Base-by-base conservation (phyloP, 1,140 invertebrate species). In the Lepidostoma basale region DNA sequence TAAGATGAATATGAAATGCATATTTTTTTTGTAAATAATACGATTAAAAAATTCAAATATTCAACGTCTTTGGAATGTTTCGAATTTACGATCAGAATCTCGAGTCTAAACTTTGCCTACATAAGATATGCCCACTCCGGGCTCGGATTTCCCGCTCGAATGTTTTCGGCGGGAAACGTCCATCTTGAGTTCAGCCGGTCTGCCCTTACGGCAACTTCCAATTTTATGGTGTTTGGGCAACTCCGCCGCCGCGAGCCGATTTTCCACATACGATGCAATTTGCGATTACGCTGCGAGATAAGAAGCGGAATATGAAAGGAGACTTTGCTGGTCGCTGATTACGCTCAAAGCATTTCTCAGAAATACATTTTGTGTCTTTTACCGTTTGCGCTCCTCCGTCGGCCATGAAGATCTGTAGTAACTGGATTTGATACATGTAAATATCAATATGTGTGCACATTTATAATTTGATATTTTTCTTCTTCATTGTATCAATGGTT, bases 151-250 rank as follows among this genome's bases (percentile, higher is more conserved):
- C 52, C 52, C 49, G 12, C 49, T 14, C 25, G 26, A 59, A 42
- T 23, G 18, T 59, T 59, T 42, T 22, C 18, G 33, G 56, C 56
- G 36, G 20, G n/a, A 40, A 40, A 40, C 10, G 20, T 12, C 6
- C 45, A 8, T 8, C 25, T 8, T n/a, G 3, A 28, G 25, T 26
- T 12, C 8, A 26, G 23, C 25, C 23, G 12, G 25, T 3, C 56
- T 39, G 33, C 56, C 58, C 62, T 36, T 56, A 36, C n/a, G 74
- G 78, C 79, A 79, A 82, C 82, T 83, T 79, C 80, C 81, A 82
- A 83, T 83, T 83, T 83, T 82, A 83, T 82, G 81, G 78, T 82
- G 79, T 80, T 78, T 81, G 80, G 78, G 77, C 79, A 81, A 82
- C 77, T 82, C 78, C 80, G 77, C 75, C 78, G 77, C 75, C 74